Conservation (phyloP, 2,113 vertebrate genomes). For the Aphelocoma coerulescens region DNA sequence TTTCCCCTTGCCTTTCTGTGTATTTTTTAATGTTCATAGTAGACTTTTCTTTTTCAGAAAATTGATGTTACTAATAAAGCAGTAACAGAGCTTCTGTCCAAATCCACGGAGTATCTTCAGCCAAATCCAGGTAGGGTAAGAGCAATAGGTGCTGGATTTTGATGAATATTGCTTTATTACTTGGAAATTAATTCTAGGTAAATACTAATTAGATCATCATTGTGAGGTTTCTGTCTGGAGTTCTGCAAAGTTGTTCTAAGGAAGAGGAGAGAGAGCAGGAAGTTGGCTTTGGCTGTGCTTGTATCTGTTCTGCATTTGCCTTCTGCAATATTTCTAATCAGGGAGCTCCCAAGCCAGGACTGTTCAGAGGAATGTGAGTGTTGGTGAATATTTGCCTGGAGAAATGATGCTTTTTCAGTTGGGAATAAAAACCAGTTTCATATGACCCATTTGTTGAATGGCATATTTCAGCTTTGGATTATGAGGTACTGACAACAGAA, state of each 20-base stretch:
- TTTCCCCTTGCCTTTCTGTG: background rate
- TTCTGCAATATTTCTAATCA: background rate
- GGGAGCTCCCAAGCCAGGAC: background rate
- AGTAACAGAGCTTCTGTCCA: conserved; percentile 87
- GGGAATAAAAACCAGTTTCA: background rate
- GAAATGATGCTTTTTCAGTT: background rate
- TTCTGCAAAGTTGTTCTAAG: background rate
- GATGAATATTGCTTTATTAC: background rate
- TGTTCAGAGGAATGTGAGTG: background rate
- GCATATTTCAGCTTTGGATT: background rate
- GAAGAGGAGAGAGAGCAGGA: background rate
- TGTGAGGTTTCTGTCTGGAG: background rate
- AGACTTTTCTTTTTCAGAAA: conserved; percentile 78
- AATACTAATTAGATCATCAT: background rate
- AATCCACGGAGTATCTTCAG: conserved; percentile 92
- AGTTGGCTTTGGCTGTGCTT: background rate
- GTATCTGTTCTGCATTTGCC: background rate
- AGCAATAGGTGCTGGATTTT: background rate
- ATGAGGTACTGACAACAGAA: background rate
- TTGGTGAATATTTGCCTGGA: background rate
- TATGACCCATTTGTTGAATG: background rate
- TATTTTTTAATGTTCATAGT: background rate
- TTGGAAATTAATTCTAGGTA: background rate
- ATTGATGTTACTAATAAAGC: conserved; percentile 93
- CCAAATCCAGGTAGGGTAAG: conserved; percentile 88